A percentile compares a stretch with the other conserved stretches of the same genome.
phyloP scores from a whole-genome alignment of 2,797 vertebrate genomes.

The Fistularia tabacaria region DNA sequence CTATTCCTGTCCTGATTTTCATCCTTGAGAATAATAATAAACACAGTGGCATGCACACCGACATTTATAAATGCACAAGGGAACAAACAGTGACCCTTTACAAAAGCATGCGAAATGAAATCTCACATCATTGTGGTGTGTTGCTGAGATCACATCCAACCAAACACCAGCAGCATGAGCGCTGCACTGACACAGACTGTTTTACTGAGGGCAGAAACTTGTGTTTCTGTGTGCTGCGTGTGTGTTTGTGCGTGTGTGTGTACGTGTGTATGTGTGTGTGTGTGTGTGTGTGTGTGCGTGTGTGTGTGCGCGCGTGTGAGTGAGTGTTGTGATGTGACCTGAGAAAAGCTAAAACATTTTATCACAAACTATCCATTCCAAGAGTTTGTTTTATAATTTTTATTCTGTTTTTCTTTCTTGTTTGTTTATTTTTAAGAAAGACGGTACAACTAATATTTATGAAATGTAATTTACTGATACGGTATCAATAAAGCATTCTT shows the following conservation, averaged over 20 bases:
- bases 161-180: slow-evolving; percentile 28
- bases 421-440: no score
- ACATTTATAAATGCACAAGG: slow-evolving; percentile 42
- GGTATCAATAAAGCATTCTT: background rate
- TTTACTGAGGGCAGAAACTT: slow-evolving; percentile 38
- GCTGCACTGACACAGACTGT: slow-evolving; percentile 44
- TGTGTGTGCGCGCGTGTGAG: slow-evolving; percentile 3
- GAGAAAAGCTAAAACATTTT: slow-evolving; percentile 5
- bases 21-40: slow-evolving; percentile 67
- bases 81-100: slow-evolving; percentile 54
- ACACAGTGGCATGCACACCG: slow-evolving; percentile 50
- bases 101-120: slow-evolving; percentile 47
- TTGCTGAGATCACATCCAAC: slow-evolving; percentile 50
- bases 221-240: no score
- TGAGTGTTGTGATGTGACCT: no score
- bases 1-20: slow-evolving; percentile 78
- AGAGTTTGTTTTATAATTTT: no score
- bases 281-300: slow-evolving; percentile 16
- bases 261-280: no score
- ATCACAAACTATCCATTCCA: no score
- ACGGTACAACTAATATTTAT: background rate
- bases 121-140: slow-evolving; percentile 52
- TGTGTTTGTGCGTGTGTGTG: slow-evolving; percentile 4
- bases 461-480: background rate
- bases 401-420: no score